These are phyloP conservation scores for Xyrichtys novacula DNA, from an alignment of 2,797 vertebrate genomes.

Conservation along the genomic window DNA sequence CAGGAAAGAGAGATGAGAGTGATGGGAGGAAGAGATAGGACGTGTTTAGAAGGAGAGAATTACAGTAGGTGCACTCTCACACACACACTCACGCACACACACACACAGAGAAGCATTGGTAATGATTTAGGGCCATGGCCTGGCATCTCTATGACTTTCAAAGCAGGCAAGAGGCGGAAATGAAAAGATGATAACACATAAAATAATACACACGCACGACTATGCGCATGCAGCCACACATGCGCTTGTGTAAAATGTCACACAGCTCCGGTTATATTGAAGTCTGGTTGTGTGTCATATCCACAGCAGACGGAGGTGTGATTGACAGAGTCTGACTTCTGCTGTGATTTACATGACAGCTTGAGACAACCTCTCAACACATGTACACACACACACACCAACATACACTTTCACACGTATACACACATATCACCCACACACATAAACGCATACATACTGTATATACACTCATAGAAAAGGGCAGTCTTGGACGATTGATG, in stretches of 20 bases:
- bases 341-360: slow-evolving; percentile 69
- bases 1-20: slow-evolving; percentile 71
- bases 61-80: slow-evolving; percentile 36
- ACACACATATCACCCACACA: not conserved
- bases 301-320: slow-evolving; percentile 55
- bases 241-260: slow-evolving; percentile 68
- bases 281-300: slow-evolving; percentile 64
- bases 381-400: slow-evolving; percentile 6
- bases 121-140: slow-evolving; percentile 59
- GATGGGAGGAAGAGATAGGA: slow-evolving; percentile 51
- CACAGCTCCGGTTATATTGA: slow-evolving; percentile 67
- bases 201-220: slow-evolving; percentile 60
- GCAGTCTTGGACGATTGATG: slow-evolving; percentile 23
- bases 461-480: not conserved
- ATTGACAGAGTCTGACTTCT: slow-evolving; percentile 69
- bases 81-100: slow-evolving; percentile 10
- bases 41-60: slow-evolving; percentile 58
- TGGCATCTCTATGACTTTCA: slow-evolving; percentile 67
- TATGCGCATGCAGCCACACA: slow-evolving; percentile 14
- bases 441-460: too few species aligned
- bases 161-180: slow-evolving; percentile 67
- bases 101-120: slow-evolving; percentile 3
- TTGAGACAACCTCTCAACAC: slow-evolving; percentile 43
- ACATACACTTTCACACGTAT: not conserved
- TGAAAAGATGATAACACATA: slow-evolving; percentile 72